These are phyloP conservation scores for Parazoanthus darwini DNA, from an alignment of 92 coral and sea anemone genomes.

Conservation along the genomic window DNA sequence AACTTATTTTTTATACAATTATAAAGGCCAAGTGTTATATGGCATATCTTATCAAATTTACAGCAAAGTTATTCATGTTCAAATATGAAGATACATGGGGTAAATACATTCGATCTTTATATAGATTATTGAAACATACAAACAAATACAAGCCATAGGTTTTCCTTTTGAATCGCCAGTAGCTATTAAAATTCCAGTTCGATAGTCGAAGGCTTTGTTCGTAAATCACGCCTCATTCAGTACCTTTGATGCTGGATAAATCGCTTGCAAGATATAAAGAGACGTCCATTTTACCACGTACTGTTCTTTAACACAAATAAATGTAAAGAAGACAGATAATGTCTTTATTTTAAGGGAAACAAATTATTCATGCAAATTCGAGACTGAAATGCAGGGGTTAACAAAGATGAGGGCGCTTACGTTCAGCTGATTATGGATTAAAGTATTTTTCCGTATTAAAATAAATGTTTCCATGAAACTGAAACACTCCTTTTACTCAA, in stretches of 20 bases:
- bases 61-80: background rate
- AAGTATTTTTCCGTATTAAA: background rate
- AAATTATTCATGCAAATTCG: background rate
- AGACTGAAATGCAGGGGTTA: background rate
- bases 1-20: background rate
- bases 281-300: background rate
- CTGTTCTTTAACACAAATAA: background rate
- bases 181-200: background rate
- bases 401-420: background rate
- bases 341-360: background rate
- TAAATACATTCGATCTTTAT: background rate
- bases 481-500: background rate
- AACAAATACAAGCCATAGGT: background rate
- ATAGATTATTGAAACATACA: background rate
- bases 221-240: background rate
- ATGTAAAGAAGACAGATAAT: background rate
- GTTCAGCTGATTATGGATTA: background rate
- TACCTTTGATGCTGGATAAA: background rate
- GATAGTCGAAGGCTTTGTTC: background rate
- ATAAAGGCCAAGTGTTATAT: background rate
- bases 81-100: background rate
- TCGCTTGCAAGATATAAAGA: too few species aligned
- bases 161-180: too few species aligned
- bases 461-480: background rate
- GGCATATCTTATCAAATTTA: background rate